A percentile compares a stretch with the other conserved stretches of the same genome.
Evolutionary conservation across 2,888 invertebrate genomes (phyloP).

Genomic region (Endotricha flammealis): DNA sequence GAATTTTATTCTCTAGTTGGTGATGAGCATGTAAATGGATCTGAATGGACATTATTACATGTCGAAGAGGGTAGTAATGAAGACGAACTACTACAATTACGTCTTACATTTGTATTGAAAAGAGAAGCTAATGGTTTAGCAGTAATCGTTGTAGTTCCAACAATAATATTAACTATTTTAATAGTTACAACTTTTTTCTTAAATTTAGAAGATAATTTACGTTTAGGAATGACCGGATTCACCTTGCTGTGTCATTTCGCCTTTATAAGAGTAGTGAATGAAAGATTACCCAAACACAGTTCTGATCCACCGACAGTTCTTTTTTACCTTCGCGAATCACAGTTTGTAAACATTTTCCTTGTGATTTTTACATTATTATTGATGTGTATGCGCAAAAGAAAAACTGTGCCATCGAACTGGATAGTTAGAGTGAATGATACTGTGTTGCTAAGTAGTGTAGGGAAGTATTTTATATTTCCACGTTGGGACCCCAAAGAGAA

Average conservation of each 20-base stretch:
- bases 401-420: neutral
- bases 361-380: neutral
- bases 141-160: slow-evolving; percentile 35
- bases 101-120: slow-evolving; percentile 34
- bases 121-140: slow-evolving; percentile 34
- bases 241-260: slow-evolving; percentile 10
- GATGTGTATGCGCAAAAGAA: neutral
- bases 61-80: slow-evolving; percentile 23
- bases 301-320: slow-evolving; percentile 6
- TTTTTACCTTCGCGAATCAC: neutral
- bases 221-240: slow-evolving; percentile 5
- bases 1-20: slow-evolving; percentile 22
- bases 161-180: slow-evolving; percentile 28
- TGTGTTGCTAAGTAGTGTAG: neutral
- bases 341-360: neutral
- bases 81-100: slow-evolving; percentile 23
- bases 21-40: slow-evolving; percentile 31
- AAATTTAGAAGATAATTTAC: slow-evolving; percentile 24
- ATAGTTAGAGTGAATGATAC: neutral
- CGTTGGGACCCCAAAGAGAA: neutral
- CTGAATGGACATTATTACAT: slow-evolving; percentile 41
- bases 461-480: neutral
- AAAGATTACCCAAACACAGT: slow-evolving; percentile 11
- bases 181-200: slow-evolving; percentile 30
- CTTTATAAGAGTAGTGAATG: slow-evolving; percentile 2